These are phyloP conservation scores for Etheostoma cragini DNA, from an alignment of 2,113 vertebrate species.

Conservation along the genomic window DNA sequence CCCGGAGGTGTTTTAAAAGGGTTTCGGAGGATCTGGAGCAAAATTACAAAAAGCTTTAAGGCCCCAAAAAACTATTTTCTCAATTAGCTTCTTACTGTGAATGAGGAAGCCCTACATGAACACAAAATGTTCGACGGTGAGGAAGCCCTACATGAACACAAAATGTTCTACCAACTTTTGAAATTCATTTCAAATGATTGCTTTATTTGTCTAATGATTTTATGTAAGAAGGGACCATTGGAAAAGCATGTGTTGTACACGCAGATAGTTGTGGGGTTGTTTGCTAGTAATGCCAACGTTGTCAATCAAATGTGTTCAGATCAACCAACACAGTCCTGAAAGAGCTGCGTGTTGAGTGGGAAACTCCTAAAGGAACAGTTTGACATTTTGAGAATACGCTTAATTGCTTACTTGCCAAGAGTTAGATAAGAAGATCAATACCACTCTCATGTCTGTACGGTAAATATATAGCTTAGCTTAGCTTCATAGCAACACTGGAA, in stretches of 20 bases:
- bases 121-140: not conserved
- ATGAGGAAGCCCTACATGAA: not conserved
- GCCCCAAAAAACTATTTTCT: not conserved
- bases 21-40: not conserved
- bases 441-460: not conserved
- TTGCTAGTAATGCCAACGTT: not conserved
- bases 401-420: not conserved
- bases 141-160: not conserved
- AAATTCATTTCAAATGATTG: not conserved
- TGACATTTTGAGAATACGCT: not conserved
- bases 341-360: not conserved
- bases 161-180: not conserved
- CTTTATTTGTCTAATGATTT: not conserved
- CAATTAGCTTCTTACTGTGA: not conserved
- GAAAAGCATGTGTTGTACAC: not conserved
- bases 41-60: constrained; percentile 14
- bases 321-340: not conserved
- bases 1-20: not conserved
- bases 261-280: not conserved
- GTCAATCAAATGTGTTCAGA: constrained; percentile 3
- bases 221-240: not conserved
- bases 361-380: not conserved
- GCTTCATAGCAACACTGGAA: not conserved
- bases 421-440: not conserved
- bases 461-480: not conserved